These are phyloP conservation scores for Theocolax elegans DNA, from an alignment of 1,140 invertebrate species.

Conservation along the genomic window DNA sequence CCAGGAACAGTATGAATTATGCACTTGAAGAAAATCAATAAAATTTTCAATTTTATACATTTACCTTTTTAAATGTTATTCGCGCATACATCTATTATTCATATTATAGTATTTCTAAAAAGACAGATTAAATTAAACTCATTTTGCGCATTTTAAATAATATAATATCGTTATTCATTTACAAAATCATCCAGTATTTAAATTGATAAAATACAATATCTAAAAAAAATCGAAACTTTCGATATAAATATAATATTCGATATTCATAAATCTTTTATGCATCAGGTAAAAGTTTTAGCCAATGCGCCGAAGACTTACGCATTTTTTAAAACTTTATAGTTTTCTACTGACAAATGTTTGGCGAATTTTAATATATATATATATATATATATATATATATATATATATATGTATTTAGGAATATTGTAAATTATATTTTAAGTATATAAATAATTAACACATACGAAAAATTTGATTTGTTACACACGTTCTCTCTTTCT, in stretches of 20 bases:
- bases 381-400: no score
- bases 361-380: no score
- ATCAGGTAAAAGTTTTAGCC: neutral
- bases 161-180: no score
- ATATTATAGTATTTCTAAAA: no score
- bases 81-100: conserved; percentile 4
- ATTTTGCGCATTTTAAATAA: no score
- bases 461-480: no score
- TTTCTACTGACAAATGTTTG: neutral
- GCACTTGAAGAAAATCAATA: conserved; percentile 25
- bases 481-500: no score
- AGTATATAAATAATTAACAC: no score
- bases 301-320: neutral
- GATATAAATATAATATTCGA: neutral
- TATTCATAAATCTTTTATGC: neutral
- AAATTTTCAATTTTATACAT: neutral
- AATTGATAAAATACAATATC: neutral
- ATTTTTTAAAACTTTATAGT: conserved; percentile 15
- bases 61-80: neutral
- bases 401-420: no score
- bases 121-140: no score
- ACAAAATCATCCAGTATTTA: neutral
- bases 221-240: neutral
- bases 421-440: no score
- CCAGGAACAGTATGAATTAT: conserved; percentile 14